Conservation (phyloP, 1,140 invertebrate species). For the Caenorhabditis latens region DNA sequence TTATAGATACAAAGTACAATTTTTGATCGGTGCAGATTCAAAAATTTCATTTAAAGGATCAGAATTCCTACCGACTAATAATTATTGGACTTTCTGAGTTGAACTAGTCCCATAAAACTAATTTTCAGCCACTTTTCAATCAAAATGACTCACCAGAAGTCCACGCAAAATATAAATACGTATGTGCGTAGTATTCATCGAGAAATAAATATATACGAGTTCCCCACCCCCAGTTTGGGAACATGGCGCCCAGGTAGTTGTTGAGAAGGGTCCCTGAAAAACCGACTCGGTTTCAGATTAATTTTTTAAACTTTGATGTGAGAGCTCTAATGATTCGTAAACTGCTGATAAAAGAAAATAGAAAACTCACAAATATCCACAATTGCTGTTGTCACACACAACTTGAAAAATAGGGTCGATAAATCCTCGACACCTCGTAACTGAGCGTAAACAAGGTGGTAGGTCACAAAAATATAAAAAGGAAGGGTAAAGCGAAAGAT, state of each 20-base stretch:
- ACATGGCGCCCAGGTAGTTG: constrained; percentile 30
- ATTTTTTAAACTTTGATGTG: background rate
- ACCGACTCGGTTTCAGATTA: background rate
- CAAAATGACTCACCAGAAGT: background rate
- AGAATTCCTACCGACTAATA: no score
- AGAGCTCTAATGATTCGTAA: background rate
- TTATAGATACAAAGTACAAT: no score
- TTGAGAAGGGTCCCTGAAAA: background rate
- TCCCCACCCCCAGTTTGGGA: constrained; percentile 2
- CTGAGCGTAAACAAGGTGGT: background rate
- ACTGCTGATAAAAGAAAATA: no score
- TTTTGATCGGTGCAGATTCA: no score
- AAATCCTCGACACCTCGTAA: background rate
- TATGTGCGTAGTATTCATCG: background rate
- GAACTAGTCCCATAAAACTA: no score
- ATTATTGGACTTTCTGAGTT: no score
- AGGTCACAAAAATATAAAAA: constrained; percentile 53
- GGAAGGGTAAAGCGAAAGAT: constrained; percentile 52
- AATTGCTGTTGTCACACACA: constrained; percentile 9
- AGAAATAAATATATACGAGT: constrained; percentile 4
- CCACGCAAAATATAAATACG: constrained; percentile 46
- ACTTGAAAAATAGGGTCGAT: constrained; percentile 48
- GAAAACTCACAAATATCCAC: constrained; percentile 48
- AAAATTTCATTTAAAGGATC: no score
- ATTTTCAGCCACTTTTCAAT: background rate